Conservation (phyloP, 2,113 vertebrate genomes). For the Prionailurus bengalensis region DNA sequence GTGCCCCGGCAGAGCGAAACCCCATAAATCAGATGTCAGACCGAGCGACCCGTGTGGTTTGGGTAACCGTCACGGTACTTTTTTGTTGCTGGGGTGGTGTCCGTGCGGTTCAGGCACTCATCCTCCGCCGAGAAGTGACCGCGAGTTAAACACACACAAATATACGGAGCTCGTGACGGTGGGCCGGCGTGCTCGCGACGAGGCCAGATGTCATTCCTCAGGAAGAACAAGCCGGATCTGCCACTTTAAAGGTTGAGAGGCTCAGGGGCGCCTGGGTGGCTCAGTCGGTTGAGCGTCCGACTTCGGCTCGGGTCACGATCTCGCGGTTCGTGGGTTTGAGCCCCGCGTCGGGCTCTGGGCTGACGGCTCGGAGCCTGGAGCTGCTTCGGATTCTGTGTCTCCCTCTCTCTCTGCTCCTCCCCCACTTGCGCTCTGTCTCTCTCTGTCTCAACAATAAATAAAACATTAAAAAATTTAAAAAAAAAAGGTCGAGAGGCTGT, state of each 20-base stretch:
- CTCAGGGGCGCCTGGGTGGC: no score
- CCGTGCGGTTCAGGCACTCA: fast-evolving
- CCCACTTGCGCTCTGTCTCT: no score
- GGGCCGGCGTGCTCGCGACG: fast-evolving
- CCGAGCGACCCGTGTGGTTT: fast-evolving
- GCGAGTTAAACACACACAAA: fast-evolving
- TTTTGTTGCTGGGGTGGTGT: fast-evolving
- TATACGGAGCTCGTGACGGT: fast-evolving
- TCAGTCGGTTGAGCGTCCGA: no score
- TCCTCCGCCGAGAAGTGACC: fast-evolving
- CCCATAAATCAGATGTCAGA: neutral
- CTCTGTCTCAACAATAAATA: no score
- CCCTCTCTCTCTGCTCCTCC: no score
- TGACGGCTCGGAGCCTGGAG: no score
- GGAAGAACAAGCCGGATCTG: fast-evolving
- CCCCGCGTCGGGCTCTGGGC: no score
- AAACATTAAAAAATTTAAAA: no score
- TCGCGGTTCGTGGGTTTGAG: no score
- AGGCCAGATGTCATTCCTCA: neutral
- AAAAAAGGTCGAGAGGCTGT: neutral
- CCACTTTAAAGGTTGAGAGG: neutral
- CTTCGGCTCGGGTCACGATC: no score
- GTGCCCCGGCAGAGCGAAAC: neutral
- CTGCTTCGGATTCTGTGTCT: no score
- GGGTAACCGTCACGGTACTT: fast-evolving